These are phyloP conservation scores for Aspidapion aeneum DNA, from an alignment of 2,888 invertebrate genomes.

Conservation along the genomic window DNA sequence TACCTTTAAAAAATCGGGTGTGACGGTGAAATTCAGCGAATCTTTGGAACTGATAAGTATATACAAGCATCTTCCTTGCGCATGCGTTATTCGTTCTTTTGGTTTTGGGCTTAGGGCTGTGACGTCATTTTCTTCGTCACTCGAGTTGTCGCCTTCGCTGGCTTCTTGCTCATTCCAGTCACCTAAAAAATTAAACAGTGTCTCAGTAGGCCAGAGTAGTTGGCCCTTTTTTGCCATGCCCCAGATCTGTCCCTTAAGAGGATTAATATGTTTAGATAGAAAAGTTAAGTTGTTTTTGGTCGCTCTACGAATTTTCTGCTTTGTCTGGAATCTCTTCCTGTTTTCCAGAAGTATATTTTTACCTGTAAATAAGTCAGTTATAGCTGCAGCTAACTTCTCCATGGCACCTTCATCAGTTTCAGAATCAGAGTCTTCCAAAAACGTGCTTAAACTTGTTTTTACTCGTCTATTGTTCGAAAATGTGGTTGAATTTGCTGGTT, in stretches of 20 bases:
- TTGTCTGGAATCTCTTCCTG: too few relatives aligned
- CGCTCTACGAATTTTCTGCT: too few relatives aligned
- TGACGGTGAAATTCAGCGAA: conserved; percentile 63
- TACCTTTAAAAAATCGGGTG: conserved; percentile 59
- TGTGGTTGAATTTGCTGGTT: conserved; percentile 41
- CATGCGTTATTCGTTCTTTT: conserved; percentile 24
- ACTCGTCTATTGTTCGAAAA: conserved; percentile 38
- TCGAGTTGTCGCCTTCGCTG: conserved; percentile 52
- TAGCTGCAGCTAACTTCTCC: conserved; percentile 68
- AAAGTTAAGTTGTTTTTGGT: too few relatives aligned
- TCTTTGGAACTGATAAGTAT: conserved; percentile 66
- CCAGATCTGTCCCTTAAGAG: too few relatives aligned
- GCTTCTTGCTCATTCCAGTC: conserved; percentile 49
- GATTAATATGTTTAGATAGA: too few relatives aligned
- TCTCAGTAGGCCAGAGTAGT: background rate
- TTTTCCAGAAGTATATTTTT: too few relatives aligned
- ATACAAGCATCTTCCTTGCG: conserved; percentile 57
- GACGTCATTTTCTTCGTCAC: conserved; percentile 49
- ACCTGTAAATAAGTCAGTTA: conserved; percentile 75
- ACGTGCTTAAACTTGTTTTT: conserved; percentile 53
- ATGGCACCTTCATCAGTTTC: conserved; percentile 68
- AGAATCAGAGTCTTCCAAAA: conserved; percentile 65
- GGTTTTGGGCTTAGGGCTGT: conserved; percentile 34
- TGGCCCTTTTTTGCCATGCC: too few relatives aligned
- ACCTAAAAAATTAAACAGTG: conserved; percentile 32